Conservation (phyloP, 2,113 vertebrate genomes). For the Syngnathus floridae region DNA sequence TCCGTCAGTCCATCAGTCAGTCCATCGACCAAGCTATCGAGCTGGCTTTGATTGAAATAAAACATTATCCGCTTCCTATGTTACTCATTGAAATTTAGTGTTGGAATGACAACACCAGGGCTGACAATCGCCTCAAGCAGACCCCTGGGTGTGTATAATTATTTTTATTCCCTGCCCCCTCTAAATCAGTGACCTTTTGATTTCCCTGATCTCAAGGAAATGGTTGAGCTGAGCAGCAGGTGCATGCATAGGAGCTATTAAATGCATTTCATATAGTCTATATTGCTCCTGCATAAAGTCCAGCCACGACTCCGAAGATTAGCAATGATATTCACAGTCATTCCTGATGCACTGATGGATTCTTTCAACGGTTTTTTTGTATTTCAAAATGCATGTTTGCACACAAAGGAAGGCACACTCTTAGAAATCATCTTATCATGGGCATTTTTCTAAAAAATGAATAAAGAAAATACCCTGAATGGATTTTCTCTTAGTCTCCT, state of each 20-base stretch:
- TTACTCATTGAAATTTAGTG: neutral
- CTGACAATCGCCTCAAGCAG: neutral
- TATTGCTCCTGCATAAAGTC: neutral
- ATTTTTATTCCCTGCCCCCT: neutral
- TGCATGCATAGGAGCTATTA: slow-evolving; percentile 1
- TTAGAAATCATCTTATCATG: neutral
- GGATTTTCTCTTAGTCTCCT: neutral
- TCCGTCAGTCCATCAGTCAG: neutral
- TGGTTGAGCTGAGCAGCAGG: slow-evolving; percentile 5
- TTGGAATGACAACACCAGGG: neutral
- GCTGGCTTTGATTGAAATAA: too few relatives aligned
- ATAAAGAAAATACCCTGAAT: neutral
- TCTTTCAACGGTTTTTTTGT: neutral
- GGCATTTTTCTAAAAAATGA: neutral
- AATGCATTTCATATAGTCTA: slow-evolving; percentile 5
- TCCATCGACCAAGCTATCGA: too few relatives aligned
- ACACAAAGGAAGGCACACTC: neutral
- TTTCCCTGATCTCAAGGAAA: slow-evolving; percentile 9
- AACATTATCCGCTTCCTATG: neutral
- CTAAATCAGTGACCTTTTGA: slow-evolving; percentile 15
- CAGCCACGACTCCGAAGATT: neutral
- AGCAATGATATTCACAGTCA: slow-evolving; percentile 10
- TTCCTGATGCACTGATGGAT: neutral
- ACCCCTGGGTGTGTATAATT: slow-evolving; percentile 2
- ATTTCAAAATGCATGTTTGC: neutral